Base-by-base conservation (phyloP, 2,797 vertebrate genomes). In the Naso thynnoides region DNA sequence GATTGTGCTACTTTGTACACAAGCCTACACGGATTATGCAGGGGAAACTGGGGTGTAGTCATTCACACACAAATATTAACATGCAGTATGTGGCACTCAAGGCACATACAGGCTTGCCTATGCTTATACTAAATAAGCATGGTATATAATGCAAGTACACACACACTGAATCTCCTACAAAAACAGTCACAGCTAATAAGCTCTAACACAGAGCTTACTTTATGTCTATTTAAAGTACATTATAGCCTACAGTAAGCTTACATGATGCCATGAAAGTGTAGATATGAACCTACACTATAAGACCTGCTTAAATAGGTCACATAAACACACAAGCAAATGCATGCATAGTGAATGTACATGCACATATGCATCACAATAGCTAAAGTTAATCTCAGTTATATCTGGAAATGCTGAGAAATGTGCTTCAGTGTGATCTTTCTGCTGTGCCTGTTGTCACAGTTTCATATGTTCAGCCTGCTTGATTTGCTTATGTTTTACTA, bases 1-100 rank as follows among this genome's bases (percentile, higher is more conserved):
- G 80, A 89, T 83, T 87, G 66, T 67, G 72, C 62, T 78, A 82
- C 81, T 88, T 87, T 89, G 50, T 55, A 36, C 73, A 76, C 59
- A 67, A 84, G 75, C 76, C 81, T 73, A 48, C 38, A 44, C 66
- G 81, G 78, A 87, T 88, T 90, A 83, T 27, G 57, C 14, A 18
- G 50, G 18, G 31, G 21, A 60, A 78, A 78, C 36, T n/a, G 26
- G 83, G 64, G 53, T 69, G 42, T n/a, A 45, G 72, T 41, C 45
- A 50, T 73, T 52, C 73, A 71, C 52, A 63, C 29, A 66, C 47
- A 54, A 6, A 76, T 72, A 59, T 73, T 69, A 68, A 71, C 50
- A 75, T 44, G 41, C 53, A 49, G 24, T 24, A 66, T 69, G 62
- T 14, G 6, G 41, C 45, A 60, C 49, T 21, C 18, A 62, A 29